phyloP scores from a whole-genome alignment of 1,140 invertebrate species.

The Apocrypta bakeri region DNA sequence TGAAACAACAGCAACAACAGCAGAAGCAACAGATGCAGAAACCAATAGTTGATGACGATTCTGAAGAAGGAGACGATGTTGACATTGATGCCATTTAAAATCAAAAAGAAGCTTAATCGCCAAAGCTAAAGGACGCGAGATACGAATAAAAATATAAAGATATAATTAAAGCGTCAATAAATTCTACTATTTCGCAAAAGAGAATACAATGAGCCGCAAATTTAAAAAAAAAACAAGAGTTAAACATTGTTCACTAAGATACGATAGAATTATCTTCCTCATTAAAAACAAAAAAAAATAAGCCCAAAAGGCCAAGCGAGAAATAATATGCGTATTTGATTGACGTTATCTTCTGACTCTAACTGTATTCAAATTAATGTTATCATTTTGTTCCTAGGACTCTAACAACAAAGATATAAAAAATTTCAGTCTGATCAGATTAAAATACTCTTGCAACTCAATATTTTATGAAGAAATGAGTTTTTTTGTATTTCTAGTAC shows the following conservation, averaged over 20 bases:
- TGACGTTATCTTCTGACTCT: no score
- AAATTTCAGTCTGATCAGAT: no score
- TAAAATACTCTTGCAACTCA: no score
- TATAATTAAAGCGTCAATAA: constrained; percentile 18
- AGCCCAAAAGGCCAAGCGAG: not conserved
- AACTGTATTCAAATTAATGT: no score
- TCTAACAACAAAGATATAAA: no score
- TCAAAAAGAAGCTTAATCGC: constrained; percentile 54
- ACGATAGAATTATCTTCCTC: constrained; percentile 38
- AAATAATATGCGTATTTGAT: constrained; percentile 30
- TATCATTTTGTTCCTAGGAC: no score
- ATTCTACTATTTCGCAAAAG: constrained; percentile 39
- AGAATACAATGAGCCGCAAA: constrained; percentile 45
- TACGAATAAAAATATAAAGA: constrained; percentile 19
- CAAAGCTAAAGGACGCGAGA: constrained; percentile 53
- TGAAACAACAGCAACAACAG: constrained; percentile 79
- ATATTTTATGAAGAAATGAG: no score
- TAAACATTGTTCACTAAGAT: constrained; percentile 24
- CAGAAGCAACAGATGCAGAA: constrained; percentile 69
- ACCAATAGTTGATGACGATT: constrained; percentile 74
- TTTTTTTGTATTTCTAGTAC: no score
- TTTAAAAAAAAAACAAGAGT: constrained; percentile 19
- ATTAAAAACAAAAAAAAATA: constrained; percentile 17
- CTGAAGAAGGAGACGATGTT: constrained; percentile 86
- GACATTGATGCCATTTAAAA: constrained; percentile 95